These are phyloP conservation scores for Enteromius viviparus DNA, from an alignment of 2,797 vertebrate species.

Conservation along the genomic window DNA sequence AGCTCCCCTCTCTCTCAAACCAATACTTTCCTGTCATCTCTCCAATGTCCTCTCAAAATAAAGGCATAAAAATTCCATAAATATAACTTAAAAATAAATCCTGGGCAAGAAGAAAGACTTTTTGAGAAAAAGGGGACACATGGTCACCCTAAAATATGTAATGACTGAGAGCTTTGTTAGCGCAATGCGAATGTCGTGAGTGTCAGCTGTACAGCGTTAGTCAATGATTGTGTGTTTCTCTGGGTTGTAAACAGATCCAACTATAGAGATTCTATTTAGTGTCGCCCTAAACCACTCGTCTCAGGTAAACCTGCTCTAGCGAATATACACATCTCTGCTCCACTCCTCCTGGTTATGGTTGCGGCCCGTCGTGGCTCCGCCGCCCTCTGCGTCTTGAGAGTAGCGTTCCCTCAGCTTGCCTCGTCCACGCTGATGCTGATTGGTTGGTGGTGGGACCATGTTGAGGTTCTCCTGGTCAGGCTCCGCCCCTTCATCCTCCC, in stretches of 20 bases:
- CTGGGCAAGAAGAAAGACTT: not conserved
- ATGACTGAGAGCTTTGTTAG: conserved; percentile 45
- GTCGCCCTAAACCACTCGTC: conserved; percentile 38
- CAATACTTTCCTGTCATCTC: no score
- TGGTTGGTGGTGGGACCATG: conserved; percentile 72
- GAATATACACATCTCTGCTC: conserved; percentile 85
- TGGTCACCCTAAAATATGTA: conserved; percentile 15
- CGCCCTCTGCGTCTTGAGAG: conserved; percentile 81
- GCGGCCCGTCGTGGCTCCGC: conserved; percentile 76
- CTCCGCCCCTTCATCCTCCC: conserved; percentile 86
- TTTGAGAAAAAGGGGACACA: not conserved
- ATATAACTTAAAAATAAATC: not conserved
- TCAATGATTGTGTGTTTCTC: conserved; percentile 56
- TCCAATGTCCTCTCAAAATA: no score
- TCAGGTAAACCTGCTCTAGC: conserved; percentile 67
- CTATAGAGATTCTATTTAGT: conserved; percentile 44
- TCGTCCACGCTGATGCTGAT: conserved; percentile 76
- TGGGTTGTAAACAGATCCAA: conserved; percentile 79
- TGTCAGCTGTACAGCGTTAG: conserved; percentile 55
- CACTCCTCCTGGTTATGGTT: conserved; percentile 86
- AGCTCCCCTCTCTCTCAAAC: no score
- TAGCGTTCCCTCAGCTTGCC: conserved; percentile 86
- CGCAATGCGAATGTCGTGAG: conserved; percentile 42
- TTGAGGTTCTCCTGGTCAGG: conserved; percentile 87
- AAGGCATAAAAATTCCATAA: no score